Base-by-base conservation (phyloP, 2,797 vertebrate genomes). In the Xenops minutus region DNA sequence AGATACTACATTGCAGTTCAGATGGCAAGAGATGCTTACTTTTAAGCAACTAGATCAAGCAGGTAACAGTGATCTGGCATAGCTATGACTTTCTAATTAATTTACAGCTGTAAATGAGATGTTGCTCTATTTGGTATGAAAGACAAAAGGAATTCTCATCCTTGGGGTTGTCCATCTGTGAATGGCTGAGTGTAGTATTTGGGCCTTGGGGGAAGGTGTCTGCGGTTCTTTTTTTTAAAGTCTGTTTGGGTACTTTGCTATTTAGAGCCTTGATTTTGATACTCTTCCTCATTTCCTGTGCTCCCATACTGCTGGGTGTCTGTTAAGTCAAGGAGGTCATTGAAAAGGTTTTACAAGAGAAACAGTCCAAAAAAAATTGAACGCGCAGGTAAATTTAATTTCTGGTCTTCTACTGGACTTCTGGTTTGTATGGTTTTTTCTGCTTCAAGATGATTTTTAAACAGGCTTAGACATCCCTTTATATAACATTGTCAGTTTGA, bases 391-490 rank as follows among this genome's bases (percentile, higher is more conserved):
- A 93, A 93, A 91, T 34, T n/a, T 34, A 63, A 92, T 93, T 88
- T 95, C 74, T 75, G 93, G 84, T 41, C 74, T 93, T 80, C 75
- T 93, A 46, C 4, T 71, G 58, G 82, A 69, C 55, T 93, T 88
- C 4, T 41, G 32, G 37, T 44, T 88, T 80, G 17, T 58, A 64
- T 85, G 91, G 23, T 87, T 82, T 63, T 51, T 85, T 77, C 66
- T 20, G 8, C 71, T 96, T 97, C 91, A 94, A 82, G 88, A 96
- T 96, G 43, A 93, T 96, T 97, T 97, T 97, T 93, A 97, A 96
- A 95, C 84, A 96, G 97, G 95, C 80, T 91, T 74, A 80, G 89
- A 82, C 74, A 79, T 79, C 93, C 91, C 93, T 97, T 97, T 89
- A 85, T 75, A 56, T 92, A 97, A 61, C 77, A 73, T 27, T 94